Base-by-base conservation (phyloP, 1,140 invertebrate genomes). In the Chironomus tepperi region DNA sequence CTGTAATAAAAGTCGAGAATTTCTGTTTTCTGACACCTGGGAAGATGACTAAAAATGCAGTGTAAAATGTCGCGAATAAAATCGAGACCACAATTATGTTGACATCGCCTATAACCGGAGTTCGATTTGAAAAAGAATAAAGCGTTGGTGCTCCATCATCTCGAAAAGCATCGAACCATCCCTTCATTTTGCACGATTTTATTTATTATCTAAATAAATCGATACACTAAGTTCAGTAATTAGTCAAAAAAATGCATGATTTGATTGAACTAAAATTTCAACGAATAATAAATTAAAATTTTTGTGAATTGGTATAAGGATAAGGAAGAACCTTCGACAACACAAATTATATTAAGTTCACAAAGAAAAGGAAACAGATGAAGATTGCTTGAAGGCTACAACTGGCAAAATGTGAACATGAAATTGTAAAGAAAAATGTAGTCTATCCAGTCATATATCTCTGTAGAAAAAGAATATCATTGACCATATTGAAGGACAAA, bases 1-100 rank as follows among this genome's bases (percentile, higher is more conserved):
- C 93, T 77, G 93, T 93, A 73, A 92, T 90, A 84, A 97, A 97
- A 75, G 94, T 96, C 77, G 93, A 92, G 79, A 97, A 89, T 86
- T 89, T 91, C 93, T 96, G 93, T 85, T 96, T 97, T 77, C 95
- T 86, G 77, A 98, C 93, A 75, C 96, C 96, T 57, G 96, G 96
- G 83, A 97, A 94, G 77, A 98, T 92, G 78, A 96, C 90, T 76
- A 98, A 87, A 83, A 98, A 96, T 42, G 95, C 95, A 72, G 96
- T 84, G 83, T 95, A 97, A 75, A 96, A 85, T 74, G 95, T 96
- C 78, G 89, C 88, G 82, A 97, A 97, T 67, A 95, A 87, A 67
- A 97, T 87, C 74, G 93, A 91, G 74, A 97, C 89, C 64, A 92
- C 90, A 77, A 96, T 90, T 76, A 92, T 88, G 21, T 90, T 89